Percentiles rank a stretch among this genome's conserved stretches.
phyloP scores from a whole-genome alignment of 2,888 invertebrate species.

The Amblyteles armatorius region DNA sequence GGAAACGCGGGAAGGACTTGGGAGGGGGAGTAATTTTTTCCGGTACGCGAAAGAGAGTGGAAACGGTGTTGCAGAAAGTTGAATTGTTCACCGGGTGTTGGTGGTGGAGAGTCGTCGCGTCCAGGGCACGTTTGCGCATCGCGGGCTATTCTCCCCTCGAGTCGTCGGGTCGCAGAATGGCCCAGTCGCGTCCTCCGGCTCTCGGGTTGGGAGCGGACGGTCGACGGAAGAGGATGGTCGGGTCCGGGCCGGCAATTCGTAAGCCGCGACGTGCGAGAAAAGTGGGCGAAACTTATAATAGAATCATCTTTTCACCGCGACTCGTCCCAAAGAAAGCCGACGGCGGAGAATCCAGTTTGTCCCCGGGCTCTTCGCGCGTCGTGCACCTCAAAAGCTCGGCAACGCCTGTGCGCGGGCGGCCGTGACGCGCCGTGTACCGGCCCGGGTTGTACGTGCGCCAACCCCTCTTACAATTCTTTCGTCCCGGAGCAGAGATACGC shows the following conservation, averaged over 20 bases:
- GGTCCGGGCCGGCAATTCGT: slow-evolving; percentile 67
- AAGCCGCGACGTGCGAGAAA: slow-evolving; percentile 71
- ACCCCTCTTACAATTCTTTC: slow-evolving; percentile 59
- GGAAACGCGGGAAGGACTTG: neutral
- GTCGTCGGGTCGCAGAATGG: neutral
- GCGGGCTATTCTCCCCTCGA: slow-evolving; percentile 34
- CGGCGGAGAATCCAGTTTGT: slow-evolving; percentile 56
- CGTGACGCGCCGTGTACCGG: neutral
- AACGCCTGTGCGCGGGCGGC: neutral
- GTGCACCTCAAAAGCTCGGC: slow-evolving; percentile 11
- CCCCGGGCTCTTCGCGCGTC: slow-evolving; percentile 25
- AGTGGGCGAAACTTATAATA: slow-evolving; percentile 78
- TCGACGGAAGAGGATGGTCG: slow-evolving; percentile 16
- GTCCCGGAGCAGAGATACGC: neutral
- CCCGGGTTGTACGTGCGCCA: neutral
- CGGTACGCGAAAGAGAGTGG: slow-evolving; percentile 55
- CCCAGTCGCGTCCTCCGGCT: slow-evolving; percentile 36
- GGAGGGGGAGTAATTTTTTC: slow-evolving; percentile 59
- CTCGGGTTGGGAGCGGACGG: slow-evolving; percentile 1
- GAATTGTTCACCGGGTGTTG: slow-evolving; percentile 60
- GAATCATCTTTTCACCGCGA: slow-evolving; percentile 77
- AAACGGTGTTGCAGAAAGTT: slow-evolving; percentile 65
- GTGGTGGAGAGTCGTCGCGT: slow-evolving; percentile 31
- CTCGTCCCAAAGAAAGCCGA: slow-evolving; percentile 73
- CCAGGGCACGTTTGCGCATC: slow-evolving; percentile 62